Conservation (phyloP, 2,888 invertebrate species). For the Apodemia mormo region DNA sequence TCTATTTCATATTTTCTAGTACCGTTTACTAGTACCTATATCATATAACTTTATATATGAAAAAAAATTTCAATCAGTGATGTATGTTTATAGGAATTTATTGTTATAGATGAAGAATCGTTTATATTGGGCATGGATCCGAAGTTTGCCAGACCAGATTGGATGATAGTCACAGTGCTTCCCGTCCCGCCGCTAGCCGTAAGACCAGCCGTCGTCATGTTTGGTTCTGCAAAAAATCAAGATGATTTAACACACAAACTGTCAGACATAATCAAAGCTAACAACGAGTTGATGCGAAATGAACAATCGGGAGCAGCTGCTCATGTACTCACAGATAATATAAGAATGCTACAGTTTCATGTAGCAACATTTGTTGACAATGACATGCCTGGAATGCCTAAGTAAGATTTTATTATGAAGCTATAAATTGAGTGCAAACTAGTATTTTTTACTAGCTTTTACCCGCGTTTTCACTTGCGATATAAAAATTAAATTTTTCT, state of each 20-base stretch:
- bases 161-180: conserved; percentile 99
- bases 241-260: conserved; percentile 99
- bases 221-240: conserved; percentile 99
- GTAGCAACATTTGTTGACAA: conserved; percentile 99
- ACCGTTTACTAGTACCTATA: no score
- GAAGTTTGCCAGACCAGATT: conserved; percentile 98
- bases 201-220: conserved; percentile 99
- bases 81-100: neutral
- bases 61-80: neutral
- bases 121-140: conserved; percentile 98
- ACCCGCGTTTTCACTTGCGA: no score
- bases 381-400: conserved; percentile 98
- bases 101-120: conserved; percentile 93
- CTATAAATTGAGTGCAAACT: neutral
- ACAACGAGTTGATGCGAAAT: conserved; percentile 96
- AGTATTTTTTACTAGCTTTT: no score
- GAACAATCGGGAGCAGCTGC: conserved; percentile 98
- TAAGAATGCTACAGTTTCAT: conserved; percentile 98
- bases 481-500: no score
- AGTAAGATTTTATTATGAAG: conserved; percentile 61
- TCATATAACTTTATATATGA: neutral
- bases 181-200: conserved; percentile 98
- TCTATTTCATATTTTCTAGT: no score
- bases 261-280: conserved; percentile 98
- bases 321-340: conserved; percentile 97